These are phyloP conservation scores for Pleuronectes platessa DNA, from an alignment of 2,113 vertebrate species.

Conservation along the genomic window DNA sequence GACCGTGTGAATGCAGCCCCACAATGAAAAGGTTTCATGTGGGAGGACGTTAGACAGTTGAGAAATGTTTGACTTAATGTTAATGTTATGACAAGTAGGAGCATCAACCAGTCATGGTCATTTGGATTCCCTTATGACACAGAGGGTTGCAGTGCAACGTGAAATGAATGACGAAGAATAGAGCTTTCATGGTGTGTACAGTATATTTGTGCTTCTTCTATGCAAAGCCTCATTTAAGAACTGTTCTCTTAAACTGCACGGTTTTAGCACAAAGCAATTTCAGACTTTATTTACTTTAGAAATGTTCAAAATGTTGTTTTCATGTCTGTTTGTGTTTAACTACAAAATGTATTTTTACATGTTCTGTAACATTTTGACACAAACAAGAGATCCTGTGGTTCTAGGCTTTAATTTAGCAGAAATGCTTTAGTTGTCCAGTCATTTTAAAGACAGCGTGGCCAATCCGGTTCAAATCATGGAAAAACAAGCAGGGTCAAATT, in stretches of 20 bases:
- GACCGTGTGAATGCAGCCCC: not conserved
- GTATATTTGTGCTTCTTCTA: not conserved
- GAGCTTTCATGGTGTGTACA: not conserved
- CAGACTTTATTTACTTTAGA: conserved; percentile 19
- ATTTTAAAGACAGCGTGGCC: not conserved
- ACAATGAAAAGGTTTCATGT: not conserved
- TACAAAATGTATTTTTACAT: conserved; percentile 30
- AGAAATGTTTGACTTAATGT: not conserved
- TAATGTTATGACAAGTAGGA: no score
- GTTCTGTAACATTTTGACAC: not conserved
- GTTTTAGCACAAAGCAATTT: conserved; percentile 22
- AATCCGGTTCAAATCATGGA: not conserved
- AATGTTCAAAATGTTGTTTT: conserved; percentile 21
- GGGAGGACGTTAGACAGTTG: not conserved
- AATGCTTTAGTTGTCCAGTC: not conserved
- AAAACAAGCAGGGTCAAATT: not conserved
- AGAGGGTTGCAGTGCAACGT: not conserved
- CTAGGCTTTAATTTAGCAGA: not conserved
- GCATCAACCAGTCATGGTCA: no score
- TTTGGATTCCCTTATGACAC: no score
- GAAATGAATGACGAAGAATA: not conserved
- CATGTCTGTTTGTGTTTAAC: conserved; percentile 9
- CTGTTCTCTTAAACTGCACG: not conserved
- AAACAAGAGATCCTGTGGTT: not conserved
- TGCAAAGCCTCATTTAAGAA: not conserved